Conservation (phyloP, 2,797 vertebrate species). For the Columba guinea region DNA sequence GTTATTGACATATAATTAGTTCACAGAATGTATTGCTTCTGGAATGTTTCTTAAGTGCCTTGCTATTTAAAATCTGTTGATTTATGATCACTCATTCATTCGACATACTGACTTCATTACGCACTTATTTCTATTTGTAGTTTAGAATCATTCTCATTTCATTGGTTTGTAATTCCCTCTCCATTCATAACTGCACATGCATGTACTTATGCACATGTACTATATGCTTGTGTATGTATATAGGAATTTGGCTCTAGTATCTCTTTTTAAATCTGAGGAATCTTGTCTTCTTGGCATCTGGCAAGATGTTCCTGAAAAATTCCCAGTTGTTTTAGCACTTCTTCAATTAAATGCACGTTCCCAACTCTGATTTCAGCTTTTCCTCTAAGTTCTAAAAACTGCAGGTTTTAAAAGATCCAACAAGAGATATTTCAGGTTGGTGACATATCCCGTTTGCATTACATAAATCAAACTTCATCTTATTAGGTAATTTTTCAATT, state of each 20-base stretch:
- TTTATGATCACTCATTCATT: neutral
- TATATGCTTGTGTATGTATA: neutral
- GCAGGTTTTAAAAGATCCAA: neutral
- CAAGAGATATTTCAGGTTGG: conserved; percentile 30
- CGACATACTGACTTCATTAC: neutral
- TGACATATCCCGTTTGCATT: conserved; percentile 51
- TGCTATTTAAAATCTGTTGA: neutral
- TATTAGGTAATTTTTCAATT: conserved; percentile 45
- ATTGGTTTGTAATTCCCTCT: neutral
- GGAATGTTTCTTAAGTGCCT: neutral
- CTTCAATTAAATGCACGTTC: neutral
- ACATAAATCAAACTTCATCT: conserved; percentile 55
- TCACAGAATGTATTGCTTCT: neutral
- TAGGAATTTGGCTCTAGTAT: neutral
- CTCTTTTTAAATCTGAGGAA: neutral
- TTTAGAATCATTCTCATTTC: neutral
- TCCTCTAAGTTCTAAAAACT: neutral
- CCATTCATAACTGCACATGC: neutral
- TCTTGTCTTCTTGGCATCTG: neutral
- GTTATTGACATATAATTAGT: neutral
- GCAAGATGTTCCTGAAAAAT: neutral
- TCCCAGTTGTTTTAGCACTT: neutral
- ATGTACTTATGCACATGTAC: neutral
- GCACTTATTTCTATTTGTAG: neutral
- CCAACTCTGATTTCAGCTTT: neutral